phyloP scores from a whole-genome alignment of 2,113 vertebrate species.

The Platycercus adscitus region DNA sequence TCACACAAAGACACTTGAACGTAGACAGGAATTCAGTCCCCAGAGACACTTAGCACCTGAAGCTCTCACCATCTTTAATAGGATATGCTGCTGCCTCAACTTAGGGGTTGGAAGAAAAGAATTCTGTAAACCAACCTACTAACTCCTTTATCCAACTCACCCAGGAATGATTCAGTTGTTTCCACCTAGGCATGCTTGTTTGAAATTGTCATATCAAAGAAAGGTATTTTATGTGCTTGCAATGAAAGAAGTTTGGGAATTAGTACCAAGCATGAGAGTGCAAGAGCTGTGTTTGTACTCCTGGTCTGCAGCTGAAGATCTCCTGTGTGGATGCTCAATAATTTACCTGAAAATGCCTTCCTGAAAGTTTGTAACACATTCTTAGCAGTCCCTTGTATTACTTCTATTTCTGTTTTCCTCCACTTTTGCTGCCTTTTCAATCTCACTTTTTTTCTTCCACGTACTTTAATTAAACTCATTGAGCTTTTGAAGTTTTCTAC shows the following conservation, averaged over 20 bases:
- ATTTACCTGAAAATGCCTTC: background rate
- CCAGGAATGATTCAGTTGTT: background rate
- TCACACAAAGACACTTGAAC: fast-evolving
- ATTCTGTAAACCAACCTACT: fast-evolving
- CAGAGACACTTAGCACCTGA: background rate
- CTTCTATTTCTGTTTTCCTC: background rate
- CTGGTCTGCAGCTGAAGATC: background rate
- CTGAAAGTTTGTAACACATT: background rate
- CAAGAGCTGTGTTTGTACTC: background rate
- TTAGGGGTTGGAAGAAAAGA: background rate
- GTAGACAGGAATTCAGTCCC: background rate
- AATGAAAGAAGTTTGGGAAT: background rate
- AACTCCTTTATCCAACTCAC: background rate
- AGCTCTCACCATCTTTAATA: background rate
- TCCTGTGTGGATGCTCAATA: background rate
- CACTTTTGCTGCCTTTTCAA: background rate
- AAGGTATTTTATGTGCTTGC: background rate
- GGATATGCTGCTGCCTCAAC: background rate
- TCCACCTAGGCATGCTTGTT: background rate
- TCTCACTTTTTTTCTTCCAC: background rate
- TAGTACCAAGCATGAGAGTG: fast-evolving
- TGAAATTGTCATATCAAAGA: background rate
- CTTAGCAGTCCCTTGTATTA: background rate
- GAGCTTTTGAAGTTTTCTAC: conserved; percentile 33
- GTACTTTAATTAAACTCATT: conserved; percentile 52